Percentiles rank a stretch among this genome's conserved stretches.
Evolutionary conservation across 2,888 invertebrate species (phyloP).

Genomic region (Cacoxenus indagator): DNA sequence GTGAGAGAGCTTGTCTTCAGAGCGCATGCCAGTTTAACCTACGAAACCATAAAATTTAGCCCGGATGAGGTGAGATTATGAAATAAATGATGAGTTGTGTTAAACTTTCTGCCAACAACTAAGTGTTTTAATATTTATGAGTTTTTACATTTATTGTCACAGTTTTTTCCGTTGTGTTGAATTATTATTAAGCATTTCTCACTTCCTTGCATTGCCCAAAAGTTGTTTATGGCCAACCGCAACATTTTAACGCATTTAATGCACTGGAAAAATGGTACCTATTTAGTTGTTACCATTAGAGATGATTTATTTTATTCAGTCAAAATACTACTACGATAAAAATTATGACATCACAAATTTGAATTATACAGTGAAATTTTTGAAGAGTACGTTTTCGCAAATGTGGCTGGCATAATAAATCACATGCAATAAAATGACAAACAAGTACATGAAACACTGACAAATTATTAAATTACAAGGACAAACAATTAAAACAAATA

Average conservation of each 20-base stretch:
- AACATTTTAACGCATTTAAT: conserved; percentile 36
- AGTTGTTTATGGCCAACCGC: not conserved
- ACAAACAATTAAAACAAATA: conserved; percentile 17
- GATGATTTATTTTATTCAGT: not conserved
- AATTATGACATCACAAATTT: not conserved
- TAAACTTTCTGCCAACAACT: too few relatives aligned
- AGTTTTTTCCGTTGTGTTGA: too few relatives aligned
- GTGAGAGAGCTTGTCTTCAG: too few relatives aligned
- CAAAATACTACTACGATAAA: not conserved
- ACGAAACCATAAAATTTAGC: too few relatives aligned
- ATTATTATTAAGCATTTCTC: not conserved
- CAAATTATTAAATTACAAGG: conserved; percentile 15
- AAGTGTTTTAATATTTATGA: too few relatives aligned
- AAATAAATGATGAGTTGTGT: too few relatives aligned
- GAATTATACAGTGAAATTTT: not conserved
- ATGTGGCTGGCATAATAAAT: conserved; percentile 4
- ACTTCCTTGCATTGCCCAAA: not conserved
- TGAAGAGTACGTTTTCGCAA: not conserved
- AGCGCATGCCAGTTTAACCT: too few relatives aligned
- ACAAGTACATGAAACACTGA: conserved; percentile 14
- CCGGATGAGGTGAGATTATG: too few relatives aligned
- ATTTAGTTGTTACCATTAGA: not conserved
- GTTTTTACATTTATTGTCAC: too few relatives aligned
- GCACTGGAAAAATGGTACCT: conserved; percentile 29
- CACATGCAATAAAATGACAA: conserved; percentile 14